Evolutionary conservation across 2,888 invertebrate genomes (phyloP), one percentile per base, ranked within the genome.

Genomic region (Archips xylosteana): DNA sequence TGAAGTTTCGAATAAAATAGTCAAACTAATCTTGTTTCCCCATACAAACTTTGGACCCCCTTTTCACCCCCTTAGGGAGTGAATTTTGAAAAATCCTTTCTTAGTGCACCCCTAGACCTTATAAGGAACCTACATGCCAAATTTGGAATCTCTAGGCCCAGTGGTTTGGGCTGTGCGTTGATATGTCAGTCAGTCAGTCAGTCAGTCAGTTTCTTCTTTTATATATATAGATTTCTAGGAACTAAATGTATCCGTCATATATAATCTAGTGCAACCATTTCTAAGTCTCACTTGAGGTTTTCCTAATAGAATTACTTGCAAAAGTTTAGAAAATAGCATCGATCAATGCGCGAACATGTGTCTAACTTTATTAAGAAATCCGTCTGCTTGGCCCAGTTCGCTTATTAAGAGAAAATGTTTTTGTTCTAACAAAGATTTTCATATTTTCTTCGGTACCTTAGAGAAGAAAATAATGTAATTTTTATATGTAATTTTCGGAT

Each of bases 331-430:
- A 73, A 73, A 59, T 60, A 39, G 42, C 73, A 73, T 73, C 73
- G 69, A 73, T 73, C 73, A 73, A 64, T 73, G 69, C 59, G 34
- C n/a, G 62, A 63, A 64, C 67, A 67, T 61, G 61, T 68, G 68
- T 64, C 73, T 64, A 73, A 73, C 68, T 73, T 73, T 64, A 73
- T 73, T 69, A 69, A 64, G 69, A 64, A 64, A 69, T 57, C 64
- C 51, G 59, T 39, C 54, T 57, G 67, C 12, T 15, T n/a, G 45
- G 9, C 45, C 13, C 54, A 13, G 36, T 57, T 66, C 42, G 3
- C 13, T 54, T 32, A 57, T 36, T 63, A 62, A 62, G 23, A 57
- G 62, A 54, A 67, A 72, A 57, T 66, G 66, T 66, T 64, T 49
- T 45, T 70, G 23, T 64, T 64, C 45, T 15, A 23, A 34, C 23